Evolutionary conservation across 30 jellyfish, hydroid and myxozoan species (phyloP).

Genomic region (Aurelia coerulea): DNA sequence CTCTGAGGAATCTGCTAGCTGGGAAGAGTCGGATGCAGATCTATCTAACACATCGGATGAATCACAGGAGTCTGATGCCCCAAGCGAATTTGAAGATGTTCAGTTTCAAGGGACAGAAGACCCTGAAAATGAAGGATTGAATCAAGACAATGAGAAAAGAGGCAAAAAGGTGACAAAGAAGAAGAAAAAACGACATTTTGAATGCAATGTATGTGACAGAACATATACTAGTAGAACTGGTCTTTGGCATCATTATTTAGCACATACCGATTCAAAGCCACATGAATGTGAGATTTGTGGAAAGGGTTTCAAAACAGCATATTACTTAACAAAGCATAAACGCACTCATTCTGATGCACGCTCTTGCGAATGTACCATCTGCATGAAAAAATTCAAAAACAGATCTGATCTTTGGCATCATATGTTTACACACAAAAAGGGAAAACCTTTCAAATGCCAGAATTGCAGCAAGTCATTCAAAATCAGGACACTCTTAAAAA

Average conservation of each 20-base stretch:
- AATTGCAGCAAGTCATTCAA: neutral
- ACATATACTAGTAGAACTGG: neutral
- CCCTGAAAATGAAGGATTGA: too few species aligned
- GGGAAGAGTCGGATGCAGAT: too few species aligned
- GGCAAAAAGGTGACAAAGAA: too few species aligned
- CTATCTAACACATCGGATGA: too few species aligned
- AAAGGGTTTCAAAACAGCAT: neutral
- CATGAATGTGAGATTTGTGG: constrained; percentile 1
- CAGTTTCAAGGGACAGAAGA: too few species aligned
- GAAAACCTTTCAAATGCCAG: neutral
- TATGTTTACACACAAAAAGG: neutral
- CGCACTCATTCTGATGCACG: neutral
- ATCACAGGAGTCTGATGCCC: too few species aligned
- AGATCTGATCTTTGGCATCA: constrained; percentile 1
- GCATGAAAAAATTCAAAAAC: neutral
- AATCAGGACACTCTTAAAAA: neutral
- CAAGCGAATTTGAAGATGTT: too few species aligned
- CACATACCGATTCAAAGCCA: constrained; percentile 2
- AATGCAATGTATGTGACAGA: neutral
- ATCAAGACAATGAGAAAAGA: too few species aligned
- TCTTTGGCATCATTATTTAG: neutral
- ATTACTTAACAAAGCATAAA: neutral
- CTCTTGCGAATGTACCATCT: neutral
- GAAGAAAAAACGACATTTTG: neutral
- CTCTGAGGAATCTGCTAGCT: too few species aligned